Percentiles rank a stretch among this genome's conserved stretches.
These are phyloP conservation scores for Nebria brevicollis DNA, from an alignment of 2,888 invertebrate genomes.

Conservation along the genomic window DNA sequence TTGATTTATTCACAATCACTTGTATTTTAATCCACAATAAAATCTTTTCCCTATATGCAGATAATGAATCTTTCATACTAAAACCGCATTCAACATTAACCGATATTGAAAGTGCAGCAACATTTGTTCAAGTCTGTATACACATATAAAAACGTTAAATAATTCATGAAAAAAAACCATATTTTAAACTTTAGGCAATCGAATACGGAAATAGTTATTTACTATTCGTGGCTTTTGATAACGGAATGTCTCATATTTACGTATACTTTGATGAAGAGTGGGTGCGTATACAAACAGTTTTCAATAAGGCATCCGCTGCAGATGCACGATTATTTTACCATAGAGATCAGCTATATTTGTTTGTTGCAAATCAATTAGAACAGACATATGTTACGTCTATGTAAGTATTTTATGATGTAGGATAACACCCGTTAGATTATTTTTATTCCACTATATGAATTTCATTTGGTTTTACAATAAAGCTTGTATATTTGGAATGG, in stretches of 20 bases:
- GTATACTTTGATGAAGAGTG: not conserved
- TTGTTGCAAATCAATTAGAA: not conserved
- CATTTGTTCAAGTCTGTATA: not conserved
- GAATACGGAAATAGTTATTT: not conserved
- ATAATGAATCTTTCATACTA: not conserved
- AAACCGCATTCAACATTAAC: not conserved
- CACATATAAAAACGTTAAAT: not conserved
- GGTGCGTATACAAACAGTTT: not conserved
- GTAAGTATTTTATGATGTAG: not conserved
- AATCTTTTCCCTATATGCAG: not conserved
- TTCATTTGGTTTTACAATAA: not conserved
- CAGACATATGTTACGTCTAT: not conserved
- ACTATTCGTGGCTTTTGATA: not conserved
- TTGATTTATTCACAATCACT: not conserved
- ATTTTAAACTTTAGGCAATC: not conserved
- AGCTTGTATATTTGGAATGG: slow-evolving; percentile 1
- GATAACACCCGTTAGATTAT: not conserved
- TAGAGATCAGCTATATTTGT: not conserved
- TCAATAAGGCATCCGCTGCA: not conserved
- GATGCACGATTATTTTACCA: not conserved
- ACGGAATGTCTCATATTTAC: not conserved
- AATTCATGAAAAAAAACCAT: not conserved
- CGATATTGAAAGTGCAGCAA: not conserved
- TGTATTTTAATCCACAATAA: not conserved
- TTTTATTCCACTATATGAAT: not conserved